A percentile compares a stretch with the other conserved stretches of the same genome.
Conservation (phyloP, 2,797 vertebrate genomes). For the Apogon hyalosoma region DNA sequence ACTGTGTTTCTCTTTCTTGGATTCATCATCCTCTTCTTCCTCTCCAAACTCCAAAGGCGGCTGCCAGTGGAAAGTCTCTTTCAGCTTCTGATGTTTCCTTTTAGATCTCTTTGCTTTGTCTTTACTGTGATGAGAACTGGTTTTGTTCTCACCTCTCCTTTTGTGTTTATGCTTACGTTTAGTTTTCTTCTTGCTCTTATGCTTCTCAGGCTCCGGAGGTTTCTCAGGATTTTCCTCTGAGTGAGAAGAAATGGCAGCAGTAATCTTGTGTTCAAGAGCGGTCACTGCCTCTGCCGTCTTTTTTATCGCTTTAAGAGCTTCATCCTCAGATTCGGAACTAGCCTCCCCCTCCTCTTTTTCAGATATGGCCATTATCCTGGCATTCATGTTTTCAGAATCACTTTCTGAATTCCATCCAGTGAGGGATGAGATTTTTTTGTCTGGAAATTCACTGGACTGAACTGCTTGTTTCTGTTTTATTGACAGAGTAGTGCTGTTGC, state of each 20-base stretch:
- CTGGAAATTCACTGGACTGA: conserved; percentile 54
- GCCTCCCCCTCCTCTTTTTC: conserved; percentile 97
- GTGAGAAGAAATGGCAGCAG: conserved; percentile 38
- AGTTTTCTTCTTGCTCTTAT: conserved; percentile 83
- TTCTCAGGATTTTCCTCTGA: conserved; percentile 72
- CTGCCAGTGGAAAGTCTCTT: conserved; percentile 95
- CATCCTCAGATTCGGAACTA: conserved; percentile 90
- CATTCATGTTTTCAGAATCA: conserved; percentile 83
- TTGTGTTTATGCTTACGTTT: conserved; percentile 89
- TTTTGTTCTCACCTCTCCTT: conserved; percentile 82
- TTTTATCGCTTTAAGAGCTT: conserved; percentile 65
- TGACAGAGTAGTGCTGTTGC: conserved; percentile 18
- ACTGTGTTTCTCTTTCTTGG: conserved; percentile 72
- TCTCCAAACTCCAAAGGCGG: conserved; percentile 96
- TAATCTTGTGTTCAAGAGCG: not conserved
- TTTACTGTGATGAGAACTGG: conserved; percentile 81
- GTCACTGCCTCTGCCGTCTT: conserved; percentile 38
- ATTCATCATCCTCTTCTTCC: conserved; percentile 90
- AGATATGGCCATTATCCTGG: conserved; percentile 76
- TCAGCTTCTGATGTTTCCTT: conserved; percentile 91
- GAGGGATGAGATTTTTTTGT: conserved; percentile 66
- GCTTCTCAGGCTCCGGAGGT: conserved; percentile 55
- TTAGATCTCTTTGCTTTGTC: conserved; percentile 91
- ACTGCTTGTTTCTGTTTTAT: conserved; percentile 66
- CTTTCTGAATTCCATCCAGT: conserved; percentile 92